Base-by-base conservation (phyloP, 2,888 invertebrate species). In the Parascotia fuliginaria region DNA sequence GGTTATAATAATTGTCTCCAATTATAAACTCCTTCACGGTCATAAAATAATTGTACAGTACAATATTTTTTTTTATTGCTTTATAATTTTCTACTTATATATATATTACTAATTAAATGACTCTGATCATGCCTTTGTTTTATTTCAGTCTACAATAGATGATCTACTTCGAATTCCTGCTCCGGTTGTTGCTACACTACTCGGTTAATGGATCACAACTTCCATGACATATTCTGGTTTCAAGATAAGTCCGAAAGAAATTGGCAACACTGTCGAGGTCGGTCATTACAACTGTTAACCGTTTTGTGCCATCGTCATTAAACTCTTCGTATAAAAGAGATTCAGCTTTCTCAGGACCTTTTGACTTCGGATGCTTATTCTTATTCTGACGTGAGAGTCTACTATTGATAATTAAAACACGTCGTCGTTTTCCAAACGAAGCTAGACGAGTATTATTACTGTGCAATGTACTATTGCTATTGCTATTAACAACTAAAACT, bases 271-370 rank as follows among this genome's bases (percentile, higher is more conserved):
- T 85, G 3, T 65, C 62, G 0, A 87, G 61, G 42, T 60, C 78
- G 7, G 70, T 65, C 83, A 87, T 85, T 60, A 36, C 61, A 69
- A 24, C 65, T 53, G 27, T 69, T 75, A 3, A 77, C 0, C 42
- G 59, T 48, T 0, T 60, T 51, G 19, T 11, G 1, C 75, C 78
- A 19, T 74, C 44, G 0, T 65, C 54, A 31, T 74, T 73, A 31
- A 65, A 78, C 51, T 87, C 86, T 43, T 76, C 59, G 39, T 85
- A 87, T 3, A 77, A 42, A 40, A 87, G 75, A 49, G 55, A 65
- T 27, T 65, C 34, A 0, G 61, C 43, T 34, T 46, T 37, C 13
- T 52, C 44, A 0, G 2, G 19, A 19, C 19, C 19, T 5, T 7
- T 24, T 24, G 6, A 0, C 11, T 36, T n/a, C n/a, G 0, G 0